Percentiles rank a stretch among this genome's conserved stretches.
These are phyloP conservation scores for Oreochromis spilurus DNA, from an alignment of 2,113 vertebrate genomes.

Conservation along the genomic window DNA sequence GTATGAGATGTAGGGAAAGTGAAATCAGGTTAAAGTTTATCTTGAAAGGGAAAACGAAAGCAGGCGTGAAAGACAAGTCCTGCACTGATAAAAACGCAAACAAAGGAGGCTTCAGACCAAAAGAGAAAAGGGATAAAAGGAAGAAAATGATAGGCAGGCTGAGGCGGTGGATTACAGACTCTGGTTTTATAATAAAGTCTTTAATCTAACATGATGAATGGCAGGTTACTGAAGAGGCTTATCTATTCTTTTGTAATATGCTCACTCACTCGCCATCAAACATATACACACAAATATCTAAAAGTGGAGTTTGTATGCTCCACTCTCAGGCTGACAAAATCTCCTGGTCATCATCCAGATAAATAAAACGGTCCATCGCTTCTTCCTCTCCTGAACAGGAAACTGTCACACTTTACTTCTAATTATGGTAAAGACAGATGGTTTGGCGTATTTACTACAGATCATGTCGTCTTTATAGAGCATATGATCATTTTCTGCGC, in stretches of 20 bases:
- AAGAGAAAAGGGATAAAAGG: neutral
- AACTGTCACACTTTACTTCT: neutral
- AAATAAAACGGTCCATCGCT: neutral
- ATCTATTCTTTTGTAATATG: neutral
- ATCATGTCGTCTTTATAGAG: neutral
- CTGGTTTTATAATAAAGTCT: slow-evolving; percentile 25
- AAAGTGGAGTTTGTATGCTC: neutral
- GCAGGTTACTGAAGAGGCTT: neutral
- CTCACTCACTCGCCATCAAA: neutral
- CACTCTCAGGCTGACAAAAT: neutral
- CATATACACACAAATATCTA: neutral
- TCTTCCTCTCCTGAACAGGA: slow-evolving; percentile 20
- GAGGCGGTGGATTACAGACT: neutral
- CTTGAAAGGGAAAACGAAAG: slow-evolving; percentile 26
- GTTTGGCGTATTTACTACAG: neutral
- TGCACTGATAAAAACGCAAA: neutral
- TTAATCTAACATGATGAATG: slow-evolving; percentile 14
- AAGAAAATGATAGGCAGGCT: neutral
- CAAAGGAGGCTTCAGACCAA: neutral
- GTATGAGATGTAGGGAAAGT: slow-evolving; percentile 7
- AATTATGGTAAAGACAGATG: neutral
- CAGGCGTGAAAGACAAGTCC: neutral
- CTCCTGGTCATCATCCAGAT: neutral
- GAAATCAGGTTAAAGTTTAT: slow-evolving; percentile 14
- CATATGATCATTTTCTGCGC: neutral